Evolutionary conservation across 2,113 vertebrate species (phyloP), one percentile per base, ranked within the genome.

Genomic region (Bombycilla garrulus): DNA sequence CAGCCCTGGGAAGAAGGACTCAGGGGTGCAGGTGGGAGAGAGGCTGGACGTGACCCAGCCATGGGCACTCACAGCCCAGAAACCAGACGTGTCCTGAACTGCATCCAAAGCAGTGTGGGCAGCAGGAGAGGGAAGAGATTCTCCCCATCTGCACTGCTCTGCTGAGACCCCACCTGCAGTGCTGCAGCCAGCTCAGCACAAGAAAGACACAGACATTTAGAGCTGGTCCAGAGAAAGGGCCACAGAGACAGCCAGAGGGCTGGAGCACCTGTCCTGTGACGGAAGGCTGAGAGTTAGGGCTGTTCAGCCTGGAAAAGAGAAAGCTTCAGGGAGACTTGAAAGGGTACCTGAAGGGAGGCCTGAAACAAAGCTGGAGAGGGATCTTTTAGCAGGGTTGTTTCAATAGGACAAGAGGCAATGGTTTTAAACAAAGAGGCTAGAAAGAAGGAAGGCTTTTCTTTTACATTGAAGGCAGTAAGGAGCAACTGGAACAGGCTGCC

Each of bases 371-470:
- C 17, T 31, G 22, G 33, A 33, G 18, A 74, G 2, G 23, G 6
- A 38, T 18, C 19, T 73, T 35, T 86, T 12, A 64, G 6, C 2
- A 54, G 15, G 15, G 18, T 5, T 82, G 8, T 4, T 20, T 31
- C 2, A 2, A 56, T 0, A 64, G 15, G 15, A 29, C 35, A 36
- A 74, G 35, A 33, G 3, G 7, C 5, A 65, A 74, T 10, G 5
- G 7, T 10, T 48, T 64, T 44, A 72, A 81, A 57, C 26, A 60
- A 35, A 22, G 15, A 29, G 5, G 19, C 3, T 14, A 44, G 25
- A 24, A 18, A 23, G 5, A 61, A 70, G 20, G 18, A 57, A 73
- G 6, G 25, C 4, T 6, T 5, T 26, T 26, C 29, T 56, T 42
- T 53, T n/a, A 40, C 6, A 2, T 5, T 33, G 21, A 50, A 26